Percentiles rank a stretch among this genome's conserved stretches.
These are phyloP conservation scores for Agonopterix subpropinquella DNA, from an alignment of 2,888 invertebrate species.

Conservation along the genomic window DNA sequence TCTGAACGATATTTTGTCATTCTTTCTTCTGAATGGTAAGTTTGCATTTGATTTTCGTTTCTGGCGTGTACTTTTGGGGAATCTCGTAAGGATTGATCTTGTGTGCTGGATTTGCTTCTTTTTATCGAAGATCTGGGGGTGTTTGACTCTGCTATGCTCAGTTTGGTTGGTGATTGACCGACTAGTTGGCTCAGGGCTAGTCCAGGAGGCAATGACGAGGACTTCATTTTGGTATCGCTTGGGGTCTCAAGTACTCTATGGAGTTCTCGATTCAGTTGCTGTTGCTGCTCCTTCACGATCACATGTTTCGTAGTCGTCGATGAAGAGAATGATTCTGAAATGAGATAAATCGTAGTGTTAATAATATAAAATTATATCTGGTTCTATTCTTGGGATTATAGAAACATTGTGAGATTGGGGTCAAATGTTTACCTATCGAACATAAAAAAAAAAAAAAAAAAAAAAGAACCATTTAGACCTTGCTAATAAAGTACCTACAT, in stretches of 20 bases:
- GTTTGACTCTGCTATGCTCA: constrained; percentile 64
- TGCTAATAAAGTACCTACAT: too few relatives aligned
- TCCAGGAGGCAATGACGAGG: constrained; percentile 79
- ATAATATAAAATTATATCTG: neutral
- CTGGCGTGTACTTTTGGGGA: constrained; percentile 37
- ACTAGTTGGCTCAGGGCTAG: constrained; percentile 69
- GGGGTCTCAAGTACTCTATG: constrained; percentile 58
- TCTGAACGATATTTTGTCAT: constrained; percentile 50
- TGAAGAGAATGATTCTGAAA: constrained; percentile 73
- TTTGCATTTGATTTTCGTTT: constrained; percentile 31
- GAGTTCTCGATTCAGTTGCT: constrained; percentile 53
- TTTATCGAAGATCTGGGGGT: constrained; percentile 66
- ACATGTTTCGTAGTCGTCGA: constrained; percentile 65
- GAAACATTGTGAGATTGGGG: too few relatives aligned
- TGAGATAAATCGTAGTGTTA: neutral
- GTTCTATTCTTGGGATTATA: too few relatives aligned
- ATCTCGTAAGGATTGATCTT: constrained; percentile 57
- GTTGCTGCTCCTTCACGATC: constrained; percentile 57
- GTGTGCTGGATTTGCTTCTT: constrained; percentile 68
- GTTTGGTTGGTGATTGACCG: constrained; percentile 66
- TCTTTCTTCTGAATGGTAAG: constrained; percentile 50
- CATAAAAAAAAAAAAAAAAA: too few relatives aligned
- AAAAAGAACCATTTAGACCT: too few relatives aligned
- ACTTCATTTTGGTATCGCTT: constrained; percentile 75
- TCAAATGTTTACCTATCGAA: too few relatives aligned